Percentiles rank a stretch among this genome's conserved stretches.
Evolutionary conservation across 2,888 invertebrate genomes (phyloP).

Genomic region (Callyntrura guangdongensis): DNA sequence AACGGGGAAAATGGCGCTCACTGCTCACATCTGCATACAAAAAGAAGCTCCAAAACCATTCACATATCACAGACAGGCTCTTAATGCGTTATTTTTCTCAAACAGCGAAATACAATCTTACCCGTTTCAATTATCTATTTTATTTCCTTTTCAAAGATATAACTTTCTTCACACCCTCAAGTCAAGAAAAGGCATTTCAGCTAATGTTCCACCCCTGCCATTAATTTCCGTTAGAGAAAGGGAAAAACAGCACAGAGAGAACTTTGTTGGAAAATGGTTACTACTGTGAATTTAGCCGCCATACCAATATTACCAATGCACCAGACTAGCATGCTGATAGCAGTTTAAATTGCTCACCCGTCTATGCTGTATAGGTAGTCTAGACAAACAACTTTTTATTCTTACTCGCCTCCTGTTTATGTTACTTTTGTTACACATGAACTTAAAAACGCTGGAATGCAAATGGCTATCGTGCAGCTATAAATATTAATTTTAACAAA

Average conservation of each 20-base stretch:
- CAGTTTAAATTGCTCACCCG: conserved; percentile 64
- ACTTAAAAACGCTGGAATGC: background rate
- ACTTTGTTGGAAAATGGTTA: background rate
- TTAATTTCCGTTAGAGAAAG: conserved; percentile 60
- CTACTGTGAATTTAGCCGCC: background rate
- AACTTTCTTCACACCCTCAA: conserved; percentile 63
- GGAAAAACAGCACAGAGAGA: conserved; percentile 30
- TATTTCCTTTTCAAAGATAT: conserved; percentile 10
- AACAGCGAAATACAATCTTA: conserved; percentile 44
- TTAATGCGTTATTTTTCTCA: conserved; percentile 34
- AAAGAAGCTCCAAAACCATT: background rate
- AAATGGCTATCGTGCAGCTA: background rate
- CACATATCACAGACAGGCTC: conserved; percentile 5
- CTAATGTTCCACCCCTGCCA: conserved; percentile 56
- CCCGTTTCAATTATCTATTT: conserved; percentile 59
- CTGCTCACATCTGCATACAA: conserved; percentile 71
- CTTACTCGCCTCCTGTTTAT: conserved; percentile 12
- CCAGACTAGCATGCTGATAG: background rate
- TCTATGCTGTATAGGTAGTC: background rate
- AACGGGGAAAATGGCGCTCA: conserved; percentile 53
- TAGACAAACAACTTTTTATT: conserved; percentile 12
- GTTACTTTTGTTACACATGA: conserved; percentile 3
- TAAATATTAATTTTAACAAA: too few relatives aligned
- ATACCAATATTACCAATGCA: too few relatives aligned
- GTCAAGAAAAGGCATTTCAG: conserved; percentile 50